Base-by-base conservation (phyloP, 2,888 invertebrate species). In the Dynastes grantii region DNA sequence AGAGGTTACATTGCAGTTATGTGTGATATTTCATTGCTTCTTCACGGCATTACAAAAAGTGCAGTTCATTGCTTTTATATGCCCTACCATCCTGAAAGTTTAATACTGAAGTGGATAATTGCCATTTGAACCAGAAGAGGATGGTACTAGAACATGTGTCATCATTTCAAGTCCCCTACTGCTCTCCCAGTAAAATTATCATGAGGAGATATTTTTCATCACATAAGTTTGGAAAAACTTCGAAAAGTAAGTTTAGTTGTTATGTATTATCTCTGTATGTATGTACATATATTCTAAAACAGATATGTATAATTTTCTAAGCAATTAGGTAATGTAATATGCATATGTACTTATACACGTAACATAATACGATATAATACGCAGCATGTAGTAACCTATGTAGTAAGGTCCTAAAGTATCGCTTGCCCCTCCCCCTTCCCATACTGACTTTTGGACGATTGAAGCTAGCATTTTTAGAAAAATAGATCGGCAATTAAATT, bases 131-230 rank as follows among this genome's bases (percentile, higher is more conserved):
- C 61, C 63, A 45, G 8, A 49, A 11, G 27, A 37, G 75, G 49
- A 81, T 81, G 81, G 81, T 80, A 37, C 75, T 80, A 68, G 81
- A 81, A 58, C 77, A 80, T 65, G 64, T 77, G 73, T 29, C 76
- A 45, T 76, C 78, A 65, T 49, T 68, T 61, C 76, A 76, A 40
- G 67, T 68, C 45, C 78, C 79, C 27, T 76, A 80, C 51, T 76
- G 49, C 61, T 80, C 78, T 29, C 81, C 80, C 40, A 73, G 77
- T 58, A 81, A 81, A 70, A 70, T 81, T 16, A 68, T 81, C 40
- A 79, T 81, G 77, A 79, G 68, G 55, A 70, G 81, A 32, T 81
- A 81, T 58, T 80, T 79, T 63, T 61, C 71, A 45, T 51, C 64
- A 2, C 61, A 68, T 32, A 65, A 78, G 16, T 78, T 80, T 55